Percentiles rank a stretch among this genome's conserved stretches.
Conservation (phyloP, 2,888 invertebrate genomes). For the Cheilosia impressa region DNA sequence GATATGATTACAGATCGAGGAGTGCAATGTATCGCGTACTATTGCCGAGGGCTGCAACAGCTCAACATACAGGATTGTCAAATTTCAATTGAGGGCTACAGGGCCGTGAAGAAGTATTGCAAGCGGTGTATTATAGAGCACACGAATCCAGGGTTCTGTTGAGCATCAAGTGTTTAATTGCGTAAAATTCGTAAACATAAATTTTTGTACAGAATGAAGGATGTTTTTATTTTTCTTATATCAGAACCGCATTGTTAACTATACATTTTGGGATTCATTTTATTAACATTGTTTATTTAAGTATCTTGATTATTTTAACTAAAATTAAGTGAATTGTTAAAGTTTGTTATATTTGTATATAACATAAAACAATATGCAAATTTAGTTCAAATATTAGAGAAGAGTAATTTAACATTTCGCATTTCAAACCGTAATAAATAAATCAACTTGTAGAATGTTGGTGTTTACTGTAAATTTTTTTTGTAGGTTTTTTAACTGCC, state of each 20-base stretch:
- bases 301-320: neutral
- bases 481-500: slow-evolving; percentile 26
- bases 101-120: slow-evolving; percentile 96
- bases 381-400: slow-evolving; percentile 69
- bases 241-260: no score
- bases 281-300: no score
- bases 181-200: neutral
- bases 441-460: slow-evolving; percentile 19
- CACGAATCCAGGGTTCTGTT: slow-evolving; percentile 96
- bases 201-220: slow-evolving; percentile 8
- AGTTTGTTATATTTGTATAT: slow-evolving; percentile 62
- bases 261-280: no score
- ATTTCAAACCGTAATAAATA: slow-evolving; percentile 15
- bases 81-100: slow-evolving; percentile 93
- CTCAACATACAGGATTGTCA: slow-evolving; percentile 97
- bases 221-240: neutral
- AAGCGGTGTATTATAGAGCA: slow-evolving; percentile 97
- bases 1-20: slow-evolving; percentile 96
- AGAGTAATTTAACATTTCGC: slow-evolving; percentile 46
- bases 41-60: slow-evolving; percentile 94
- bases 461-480: slow-evolving; percentile 53
- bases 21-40: slow-evolving; percentile 93
- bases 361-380: slow-evolving; percentile 38
- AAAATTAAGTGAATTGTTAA: slow-evolving; percentile 58
- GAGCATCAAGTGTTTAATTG: no score